These are phyloP conservation scores for Lypha dubia DNA, from an alignment of 2,888 invertebrate genomes.

Conservation along the genomic window DNA sequence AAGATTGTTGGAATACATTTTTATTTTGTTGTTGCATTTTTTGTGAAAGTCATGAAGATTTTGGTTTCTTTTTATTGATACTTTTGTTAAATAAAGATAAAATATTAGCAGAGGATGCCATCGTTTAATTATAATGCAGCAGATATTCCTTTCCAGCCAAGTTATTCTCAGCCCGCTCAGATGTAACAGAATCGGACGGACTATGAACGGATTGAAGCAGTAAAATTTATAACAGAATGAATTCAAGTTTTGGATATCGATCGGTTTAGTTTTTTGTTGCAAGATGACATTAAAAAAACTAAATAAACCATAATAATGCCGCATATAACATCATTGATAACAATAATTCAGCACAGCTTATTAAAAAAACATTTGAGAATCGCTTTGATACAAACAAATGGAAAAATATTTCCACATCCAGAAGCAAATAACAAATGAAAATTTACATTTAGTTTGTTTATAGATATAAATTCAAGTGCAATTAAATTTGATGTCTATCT, in stretches of 20 bases:
- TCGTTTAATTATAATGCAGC: background rate
- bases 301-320: no score
- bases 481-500: slow-evolving; percentile 29
- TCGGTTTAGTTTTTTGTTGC: no score
- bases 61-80: background rate
- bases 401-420: slow-evolving; percentile 31
- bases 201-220: no score
- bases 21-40: background rate
- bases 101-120: background rate
- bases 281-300: no score
- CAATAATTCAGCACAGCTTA: background rate
- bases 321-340: no score
- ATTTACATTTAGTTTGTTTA: slow-evolving; percentile 59
- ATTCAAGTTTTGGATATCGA: no score
- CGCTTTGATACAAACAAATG: background rate
- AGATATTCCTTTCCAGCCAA: background rate
- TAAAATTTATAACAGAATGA: no score
- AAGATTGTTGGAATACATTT: no score
- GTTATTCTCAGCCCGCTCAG: no score
- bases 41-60: background rate
- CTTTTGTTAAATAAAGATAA: background rate
- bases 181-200: no score
- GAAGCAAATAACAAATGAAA: slow-evolving; percentile 35
- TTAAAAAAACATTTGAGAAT: slow-evolving; percentile 12
- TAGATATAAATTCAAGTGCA: slow-evolving; percentile 61